Percentiles rank a stretch among this genome's conserved stretches.
Conservation (phyloP, 2,888 invertebrate genomes). For the Cristatella mucedo region DNA sequence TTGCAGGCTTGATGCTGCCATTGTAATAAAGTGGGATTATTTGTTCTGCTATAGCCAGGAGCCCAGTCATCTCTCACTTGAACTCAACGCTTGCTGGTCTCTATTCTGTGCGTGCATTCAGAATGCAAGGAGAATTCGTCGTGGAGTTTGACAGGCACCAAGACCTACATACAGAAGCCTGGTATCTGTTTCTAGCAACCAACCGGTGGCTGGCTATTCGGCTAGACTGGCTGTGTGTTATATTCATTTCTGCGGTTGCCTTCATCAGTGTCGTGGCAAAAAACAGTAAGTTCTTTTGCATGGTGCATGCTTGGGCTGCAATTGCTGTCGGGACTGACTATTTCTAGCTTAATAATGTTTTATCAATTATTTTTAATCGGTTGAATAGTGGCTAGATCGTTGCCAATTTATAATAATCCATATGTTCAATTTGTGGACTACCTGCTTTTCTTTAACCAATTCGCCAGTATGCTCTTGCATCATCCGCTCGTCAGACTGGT, state of each 20-base stretch:
- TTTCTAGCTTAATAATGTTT: no score
- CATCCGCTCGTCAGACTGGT: no score
- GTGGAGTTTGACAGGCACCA: constrained; percentile 39
- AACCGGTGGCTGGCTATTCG: constrained; percentile 84
- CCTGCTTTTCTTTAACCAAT: no score
- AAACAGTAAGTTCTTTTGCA: constrained; percentile 31
- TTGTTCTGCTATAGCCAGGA: constrained; percentile 50
- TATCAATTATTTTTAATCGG: no score
- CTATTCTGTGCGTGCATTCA: constrained; percentile 74
- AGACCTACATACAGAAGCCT: constrained; percentile 70
- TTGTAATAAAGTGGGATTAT: neutral
- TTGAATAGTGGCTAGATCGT: no score
- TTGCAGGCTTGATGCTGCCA: no score
- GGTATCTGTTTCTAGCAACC: constrained; percentile 73
- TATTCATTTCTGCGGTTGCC: constrained; percentile 70
- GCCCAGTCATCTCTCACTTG: constrained; percentile 86
- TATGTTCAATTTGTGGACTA: no score
- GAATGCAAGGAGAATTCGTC: constrained; percentile 59
- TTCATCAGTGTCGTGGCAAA: constrained; percentile 62
- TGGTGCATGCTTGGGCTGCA: no score
- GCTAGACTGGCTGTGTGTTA: constrained; percentile 69
- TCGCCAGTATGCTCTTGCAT: no score
- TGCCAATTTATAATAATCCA: no score
- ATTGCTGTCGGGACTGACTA: no score
- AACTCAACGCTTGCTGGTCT: constrained; percentile 75